Percentiles rank a stretch among this genome's conserved stretches.
Evolutionary conservation across 2,888 invertebrate species (phyloP).

Genomic region (Teleogryllus oceanicus): DNA sequence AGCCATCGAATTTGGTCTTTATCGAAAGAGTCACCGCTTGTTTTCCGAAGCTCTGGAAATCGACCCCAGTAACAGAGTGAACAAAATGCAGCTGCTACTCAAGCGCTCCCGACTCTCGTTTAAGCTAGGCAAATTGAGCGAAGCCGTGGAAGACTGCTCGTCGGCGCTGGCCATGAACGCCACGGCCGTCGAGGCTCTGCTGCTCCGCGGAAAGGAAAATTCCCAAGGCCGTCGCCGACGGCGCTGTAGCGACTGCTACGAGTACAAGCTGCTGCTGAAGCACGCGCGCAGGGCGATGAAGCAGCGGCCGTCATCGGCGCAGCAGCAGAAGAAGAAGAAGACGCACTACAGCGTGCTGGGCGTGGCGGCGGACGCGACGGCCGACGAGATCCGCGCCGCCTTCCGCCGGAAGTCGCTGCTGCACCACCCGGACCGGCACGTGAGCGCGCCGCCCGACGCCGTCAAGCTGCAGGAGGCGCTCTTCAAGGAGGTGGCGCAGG

Average conservation of each 20-base stretch:
- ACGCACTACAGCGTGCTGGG: not conserved
- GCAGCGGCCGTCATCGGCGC: no score
- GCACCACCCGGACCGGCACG: not conserved
- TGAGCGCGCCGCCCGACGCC: not conserved
- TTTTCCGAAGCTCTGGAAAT: not conserved
- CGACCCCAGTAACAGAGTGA: not conserved
- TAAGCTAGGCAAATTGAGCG: not conserved
- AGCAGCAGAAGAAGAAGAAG: not conserved
- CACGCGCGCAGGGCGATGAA: not conserved
- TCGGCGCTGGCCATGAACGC: not conserved
- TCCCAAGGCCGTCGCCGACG: not conserved
- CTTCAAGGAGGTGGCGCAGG: not conserved
- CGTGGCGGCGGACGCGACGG: not conserved
- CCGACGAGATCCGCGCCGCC: not conserved
- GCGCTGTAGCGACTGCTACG: not conserved
- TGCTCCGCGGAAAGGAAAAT: not conserved
- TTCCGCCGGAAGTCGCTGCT: not conserved
- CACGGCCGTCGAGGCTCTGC: not conserved
- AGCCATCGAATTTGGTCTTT: not conserved
- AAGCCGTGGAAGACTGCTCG: not conserved
- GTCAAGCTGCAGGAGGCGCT: not conserved
- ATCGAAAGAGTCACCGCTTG: not conserved
- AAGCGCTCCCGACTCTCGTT: not conserved
- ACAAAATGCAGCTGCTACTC: not conserved
- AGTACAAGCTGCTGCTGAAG: not conserved